A percentile compares a stretch with the other conserved stretches of the same genome.
Conservation (phyloP, 2,888 invertebrate genomes). For the Dascillus cervinus region DNA sequence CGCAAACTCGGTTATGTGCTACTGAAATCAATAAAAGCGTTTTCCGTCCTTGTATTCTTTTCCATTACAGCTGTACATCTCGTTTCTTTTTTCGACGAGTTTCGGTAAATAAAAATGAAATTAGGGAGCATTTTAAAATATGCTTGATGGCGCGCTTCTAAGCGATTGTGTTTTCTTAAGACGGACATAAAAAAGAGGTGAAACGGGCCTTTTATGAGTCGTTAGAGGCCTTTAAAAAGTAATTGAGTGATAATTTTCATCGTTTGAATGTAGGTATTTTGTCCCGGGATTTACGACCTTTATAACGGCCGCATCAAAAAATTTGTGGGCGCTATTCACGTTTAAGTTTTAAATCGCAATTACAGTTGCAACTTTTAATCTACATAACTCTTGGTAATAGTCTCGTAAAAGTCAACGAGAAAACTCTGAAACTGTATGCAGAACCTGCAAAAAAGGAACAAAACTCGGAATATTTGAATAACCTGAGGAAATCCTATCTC, state of each 20-base stretch:
- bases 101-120: conserved; percentile 31
- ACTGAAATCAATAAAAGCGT: conserved; percentile 64
- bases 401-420: conserved; percentile 30
- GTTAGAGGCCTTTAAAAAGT: conserved; percentile 28
- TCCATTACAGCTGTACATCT: conserved; percentile 21
- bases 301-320: too few species aligned
- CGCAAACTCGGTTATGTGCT: conserved; percentile 55
- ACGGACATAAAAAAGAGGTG: conserved; percentile 21
- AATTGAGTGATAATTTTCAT: conserved; percentile 22
- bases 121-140: conserved; percentile 27
- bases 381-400: conserved; percentile 33
- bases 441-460: conserved; percentile 22
- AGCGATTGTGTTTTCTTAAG: conserved; percentile 26
- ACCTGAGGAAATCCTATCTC: conserved; percentile 16
- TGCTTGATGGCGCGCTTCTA: conserved; percentile 36
- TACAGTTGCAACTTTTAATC: conserved; percentile 37
- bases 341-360: conserved; percentile 34
- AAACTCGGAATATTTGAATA: conserved; percentile 18
- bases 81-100: too few species aligned
- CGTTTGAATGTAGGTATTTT: conserved; percentile 24
- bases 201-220: conserved; percentile 26
- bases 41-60: conserved; percentile 25
- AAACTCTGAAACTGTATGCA: conserved; percentile 21
- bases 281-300: too few species aligned
- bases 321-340: too few species aligned